Evolutionary conservation across 2,113 vertebrate species (phyloP).

Genomic region (Plectropomus leopardus): DNA sequence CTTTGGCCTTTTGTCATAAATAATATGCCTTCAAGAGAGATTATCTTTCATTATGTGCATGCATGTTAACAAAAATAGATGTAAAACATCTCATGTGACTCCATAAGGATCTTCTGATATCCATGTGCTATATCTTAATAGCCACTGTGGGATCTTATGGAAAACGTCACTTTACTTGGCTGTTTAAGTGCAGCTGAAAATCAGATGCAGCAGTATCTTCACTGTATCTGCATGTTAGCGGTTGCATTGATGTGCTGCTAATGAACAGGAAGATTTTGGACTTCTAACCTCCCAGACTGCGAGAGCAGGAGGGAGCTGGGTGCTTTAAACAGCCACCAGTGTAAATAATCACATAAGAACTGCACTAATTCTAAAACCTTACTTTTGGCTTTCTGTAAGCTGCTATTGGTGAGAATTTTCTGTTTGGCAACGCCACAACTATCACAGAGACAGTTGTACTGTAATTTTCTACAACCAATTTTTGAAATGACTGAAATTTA

Average conservation of each 20-base stretch:
- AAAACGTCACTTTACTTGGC: not conserved
- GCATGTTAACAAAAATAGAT: not conserved
- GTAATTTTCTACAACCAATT: not conserved
- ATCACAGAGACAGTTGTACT: not conserved
- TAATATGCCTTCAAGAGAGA: not conserved
- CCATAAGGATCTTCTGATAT: not conserved
- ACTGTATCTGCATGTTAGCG: not conserved
- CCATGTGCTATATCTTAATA: not conserved
- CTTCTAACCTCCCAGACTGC: not conserved
- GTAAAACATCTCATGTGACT: not conserved
- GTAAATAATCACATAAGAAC: not conserved
- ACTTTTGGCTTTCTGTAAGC: not conserved
- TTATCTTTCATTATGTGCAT: not conserved
- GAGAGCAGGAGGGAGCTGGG: not conserved
- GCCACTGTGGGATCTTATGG: not conserved
- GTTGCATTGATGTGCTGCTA: not conserved
- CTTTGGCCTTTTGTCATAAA: not conserved
- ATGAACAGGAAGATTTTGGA: not conserved
- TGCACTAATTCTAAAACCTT: not conserved
- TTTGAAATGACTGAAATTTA: not conserved
- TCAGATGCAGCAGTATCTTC: not conserved
- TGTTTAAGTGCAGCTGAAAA: not conserved
- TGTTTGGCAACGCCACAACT: not conserved
- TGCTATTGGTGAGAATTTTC: not conserved
- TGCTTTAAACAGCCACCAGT: not conserved